phyloP scores from a whole-genome alignment of 2,113 vertebrate species.

The Thunnus maccoyii region DNA sequence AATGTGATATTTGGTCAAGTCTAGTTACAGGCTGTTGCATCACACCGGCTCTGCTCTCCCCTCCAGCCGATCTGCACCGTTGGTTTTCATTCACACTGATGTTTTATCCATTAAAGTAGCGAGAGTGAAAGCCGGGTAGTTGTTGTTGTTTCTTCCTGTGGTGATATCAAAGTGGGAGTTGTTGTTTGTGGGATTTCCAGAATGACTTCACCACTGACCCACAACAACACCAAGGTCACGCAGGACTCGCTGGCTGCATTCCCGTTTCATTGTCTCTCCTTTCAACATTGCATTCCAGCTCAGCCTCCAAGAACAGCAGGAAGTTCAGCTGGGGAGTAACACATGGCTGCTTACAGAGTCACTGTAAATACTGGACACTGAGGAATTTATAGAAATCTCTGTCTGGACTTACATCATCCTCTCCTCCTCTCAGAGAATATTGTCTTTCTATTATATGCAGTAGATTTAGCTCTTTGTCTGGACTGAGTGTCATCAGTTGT shows the following conservation, averaged over 20 bases:
- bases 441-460: background rate
- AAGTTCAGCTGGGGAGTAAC: conserved; percentile 43
- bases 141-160: conserved; percentile 17
- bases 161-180: conserved; percentile 46
- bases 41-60: conserved; percentile 3
- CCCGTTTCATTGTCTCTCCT: conserved; percentile 52
- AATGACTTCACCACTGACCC: conserved; percentile 49
- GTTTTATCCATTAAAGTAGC: conserved; percentile 21
- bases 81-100: background rate
- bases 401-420: background rate
- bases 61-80: background rate
- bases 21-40: conserved; percentile 59
- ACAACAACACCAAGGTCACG: conserved; percentile 43
- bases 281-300: conserved; percentile 25
- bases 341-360: conserved; percentile 8
- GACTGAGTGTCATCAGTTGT: conserved; percentile 29
- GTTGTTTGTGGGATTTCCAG: conserved; percentile 51
- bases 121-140: conserved; percentile 39
- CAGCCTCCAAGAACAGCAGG: conserved; percentile 56
- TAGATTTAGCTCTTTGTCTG: conserved; percentile 20
- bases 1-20: conserved; percentile 18
- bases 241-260: conserved; percentile 30
- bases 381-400: conserved; percentile 10
- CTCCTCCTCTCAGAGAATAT: background rate
- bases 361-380: conserved; percentile 21